Base-by-base conservation (phyloP, 2,888 invertebrate species). In the Axea sp. region DNA sequence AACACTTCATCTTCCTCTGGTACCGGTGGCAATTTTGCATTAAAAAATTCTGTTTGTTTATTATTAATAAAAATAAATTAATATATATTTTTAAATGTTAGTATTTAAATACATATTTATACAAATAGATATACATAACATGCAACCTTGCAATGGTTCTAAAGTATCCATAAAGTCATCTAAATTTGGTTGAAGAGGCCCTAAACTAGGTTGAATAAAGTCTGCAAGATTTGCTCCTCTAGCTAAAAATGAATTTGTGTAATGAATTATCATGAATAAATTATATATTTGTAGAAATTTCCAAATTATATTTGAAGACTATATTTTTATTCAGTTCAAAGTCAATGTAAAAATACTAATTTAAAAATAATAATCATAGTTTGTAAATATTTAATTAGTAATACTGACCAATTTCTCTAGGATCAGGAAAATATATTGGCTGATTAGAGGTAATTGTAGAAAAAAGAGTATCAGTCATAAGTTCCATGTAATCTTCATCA, bases 181-280 rank as follows among this genome's bases (percentile, higher is more conserved):
- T 83, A 98, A 91, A 89, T 96, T 97, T 76, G 99, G 99, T 89
- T 99, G 99, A 72, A 99, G 90, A 55, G 98, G 97, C 30, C 97
- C 95, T 83, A 99, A 92, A 86, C 98, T 98, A 51, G 99, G 99
- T 89, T 99, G 99, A 88, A 99, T 98, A 85, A 99, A 96, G 89
- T 99, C 98, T 43, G 98, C 96, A 84, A 95, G 91, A 82, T 94
- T 94, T 55, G 96, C 95, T 78, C 93, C 94, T 87, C 94, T 92
- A 47, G 95, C 95, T 95, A 88, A 28, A 89, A 68, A 41, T 24
- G 49, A 43, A 41, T 26, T 14, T 7, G 7, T 53, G 73, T 67
- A 80, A 26, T 37, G 64, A 68, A 33, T 28, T 14, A 6, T 19
- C 4, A 19, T 19, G 19, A 19, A 4, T 2, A 19, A 2, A 19